Evolutionary conservation across 2,888 invertebrate species (phyloP), one percentile per base, ranked within the genome.

Genomic region (Philaethria dido): DNA sequence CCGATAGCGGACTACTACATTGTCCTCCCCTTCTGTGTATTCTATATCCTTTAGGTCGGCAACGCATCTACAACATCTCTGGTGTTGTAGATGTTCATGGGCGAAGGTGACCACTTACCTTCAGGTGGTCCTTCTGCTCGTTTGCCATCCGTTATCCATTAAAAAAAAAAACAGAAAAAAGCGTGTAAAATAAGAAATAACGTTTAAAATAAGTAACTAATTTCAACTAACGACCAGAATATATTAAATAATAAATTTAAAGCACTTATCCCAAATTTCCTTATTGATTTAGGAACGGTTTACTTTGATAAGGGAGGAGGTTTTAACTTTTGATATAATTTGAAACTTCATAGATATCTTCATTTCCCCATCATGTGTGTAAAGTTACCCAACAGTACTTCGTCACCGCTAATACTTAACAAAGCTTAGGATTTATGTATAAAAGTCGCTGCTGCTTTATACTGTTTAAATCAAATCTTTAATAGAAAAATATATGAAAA

Each of bases 341-440:
- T 61, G 68, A 57, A 73, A 72, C 70, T 72, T 44, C 39, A 55
- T 64, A 67, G 63, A 71, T 73, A 73, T 69, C 70, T 69, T 66
- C 60, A 69, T 72, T 71, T 69, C 71, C 69, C 66, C 68, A 73
- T 72, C 57, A 62, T 33, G 33, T 50, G 52, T 63, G 48, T 50
- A 59, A 74, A 72, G 66, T 70, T 64, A 50, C 63, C 57, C 54
- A 66, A 69, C 62, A 68, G 64, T 69, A 72, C 72, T 76, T 75
- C 74, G 71, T 75, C 73, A 72, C 55, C 60, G 63, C 50, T 76
- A 74, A 74, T 73, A 73, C 72, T 64, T 64, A 59, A 44, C 47
- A 68, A 73, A 72, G 69, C 72, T 70, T 66, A 67, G 62, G 72
- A 74, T 75, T 76, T 73, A 75, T 76, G 73, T 70, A 48, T 45